Base-by-base conservation (phyloP, 2,113 vertebrate genomes). In the Corvus cornix region DNA sequence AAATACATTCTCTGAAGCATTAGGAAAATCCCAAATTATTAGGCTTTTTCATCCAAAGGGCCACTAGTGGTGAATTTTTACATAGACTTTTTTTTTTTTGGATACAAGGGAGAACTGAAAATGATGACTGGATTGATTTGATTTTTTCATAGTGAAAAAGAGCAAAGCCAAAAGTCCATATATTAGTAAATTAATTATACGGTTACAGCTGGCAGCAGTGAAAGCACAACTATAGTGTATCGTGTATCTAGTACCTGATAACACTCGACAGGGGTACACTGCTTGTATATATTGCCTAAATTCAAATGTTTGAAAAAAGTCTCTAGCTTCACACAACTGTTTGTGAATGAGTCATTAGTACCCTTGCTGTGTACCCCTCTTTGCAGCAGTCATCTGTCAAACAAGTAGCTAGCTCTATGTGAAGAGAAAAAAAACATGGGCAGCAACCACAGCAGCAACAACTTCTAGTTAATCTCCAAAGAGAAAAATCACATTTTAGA, bases 221-320 rank as follows among this genome's bases (percentile, higher is more conserved):
- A 73, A 94, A 62, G 37, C 27, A 68, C 22, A 77, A 31, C 18
- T 78, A 9, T 30, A 27, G 6, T 60, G 19, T 33, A 68, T 85
- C 9, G 39, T 62, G 27, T 23, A 74, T 44, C 49, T 68, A 33
- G 28, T 31, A 52, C 46, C 76, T 3, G 1, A 20, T 66, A 84
- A 51, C 16, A 44, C 23, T 79, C 0, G 0, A 60, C 30, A 60
- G 17, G 3, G 12, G 2, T 37, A 30, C 22, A 17, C 13, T 64
- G 13, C 35, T 55, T 6, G 16, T 33, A 43, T 13, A 72, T 27
- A 67, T 37, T 75, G 27, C 21, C 31, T 55, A 67, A 74, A 89
- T 78, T 87, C 35, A 68, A 48, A 87, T 15, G 10, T 28, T 52
- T 37, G 20, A 39, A 59, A 79, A 41, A 60, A 49, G 2, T 62